Evolutionary conservation across 2,888 invertebrate species (phyloP).

Genomic region (Drosophila putrida): DNA sequence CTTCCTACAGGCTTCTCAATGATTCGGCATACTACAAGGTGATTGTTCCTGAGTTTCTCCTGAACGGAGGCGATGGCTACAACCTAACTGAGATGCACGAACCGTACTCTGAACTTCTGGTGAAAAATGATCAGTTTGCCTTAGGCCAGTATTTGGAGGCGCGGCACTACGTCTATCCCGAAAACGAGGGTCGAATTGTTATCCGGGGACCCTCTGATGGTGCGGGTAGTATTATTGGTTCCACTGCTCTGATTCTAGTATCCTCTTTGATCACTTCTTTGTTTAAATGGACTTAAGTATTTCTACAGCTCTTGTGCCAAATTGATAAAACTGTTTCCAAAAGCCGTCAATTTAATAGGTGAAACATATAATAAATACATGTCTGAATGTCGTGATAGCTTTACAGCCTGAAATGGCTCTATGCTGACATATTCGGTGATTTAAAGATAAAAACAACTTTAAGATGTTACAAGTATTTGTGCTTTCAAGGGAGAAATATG

Average conservation of each 20-base stretch:
- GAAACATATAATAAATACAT: constrained; percentile 34
- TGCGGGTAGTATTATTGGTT: constrained; percentile 47
- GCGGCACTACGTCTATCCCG: constrained; percentile 88
- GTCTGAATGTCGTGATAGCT: constrained; percentile 15
- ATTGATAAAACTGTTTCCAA: constrained; percentile 7
- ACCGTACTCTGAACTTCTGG: constrained; percentile 73
- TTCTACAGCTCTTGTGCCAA: constrained; percentile 1
- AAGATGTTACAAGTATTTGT: constrained; percentile 21
- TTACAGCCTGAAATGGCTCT: constrained; percentile 5
- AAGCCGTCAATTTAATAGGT: constrained; percentile 23
- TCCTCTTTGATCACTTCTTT: constrained; percentile 43
- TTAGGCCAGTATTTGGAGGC: constrained; percentile 87
- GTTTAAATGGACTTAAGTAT: constrained; percentile 31
- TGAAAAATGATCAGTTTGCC: constrained; percentile 87
- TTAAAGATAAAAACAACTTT: constrained; percentile 11
- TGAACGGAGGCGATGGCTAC: constrained; percentile 91
- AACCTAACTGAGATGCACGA: constrained; percentile 56
- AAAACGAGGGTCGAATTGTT: constrained; percentile 88
- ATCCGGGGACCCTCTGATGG: constrained; percentile 22
- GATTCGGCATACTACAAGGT: constrained; percentile 88
- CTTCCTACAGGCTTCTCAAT: constrained; percentile 87
- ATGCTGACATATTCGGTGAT: constrained; percentile 4
- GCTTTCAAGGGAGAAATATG: constrained; percentile 4
- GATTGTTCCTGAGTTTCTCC: constrained; percentile 89
- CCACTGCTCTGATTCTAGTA: constrained; percentile 47